Base-by-base conservation (phyloP, 2,888 invertebrate species). In the Graphium colonna region DNA sequence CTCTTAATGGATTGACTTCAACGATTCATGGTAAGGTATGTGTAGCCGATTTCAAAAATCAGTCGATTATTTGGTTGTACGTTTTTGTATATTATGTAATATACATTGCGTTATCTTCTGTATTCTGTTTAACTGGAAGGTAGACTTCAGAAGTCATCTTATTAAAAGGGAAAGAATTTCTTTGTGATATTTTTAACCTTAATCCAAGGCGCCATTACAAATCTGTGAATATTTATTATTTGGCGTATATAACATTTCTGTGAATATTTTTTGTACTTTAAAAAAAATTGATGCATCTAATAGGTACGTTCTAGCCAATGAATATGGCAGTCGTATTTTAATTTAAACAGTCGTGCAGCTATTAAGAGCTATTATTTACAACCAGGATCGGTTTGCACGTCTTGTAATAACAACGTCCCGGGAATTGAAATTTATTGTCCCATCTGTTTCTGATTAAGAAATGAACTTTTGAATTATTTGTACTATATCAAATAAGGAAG, bases 341-440 rank as follows among this genome's bases (percentile, higher is more conserved):
- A 53, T 52, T 52, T 21, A 10, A 26, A 10, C 33, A 12, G 48
- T 38, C 52, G 21, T 41, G 36, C 13, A 18, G 13, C 52, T 53
- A 53, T 53, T 53, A 48, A 51, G 43, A 28, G 12, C 8, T 42
- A 47, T 53, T 47, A 53, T 53, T 53, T 53, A 53, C 28, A 38
- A 39, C 13, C 8, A 13, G 31, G 48, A 39, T 38, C 42, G 15
- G 48, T 43, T 52, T 39, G 48, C 36, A 28, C 42, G 21, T 52
- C 47, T 42, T 41, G n/a, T 13, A 52, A 52, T 47, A 26, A n/a
- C 31, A 40, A 39, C 28, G 52, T 46, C 40, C 12, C 18, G 12
- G 10, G 26, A 26, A 45, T 45, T 39, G 39, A 45, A 10, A 45
- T 48, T 48, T 53, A 53, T 48, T 53, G 15, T 15, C 21, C 10